These are phyloP conservation scores for Crocuta crocuta DNA, from an alignment of 2,113 vertebrate species.

Conservation along the genomic window DNA sequence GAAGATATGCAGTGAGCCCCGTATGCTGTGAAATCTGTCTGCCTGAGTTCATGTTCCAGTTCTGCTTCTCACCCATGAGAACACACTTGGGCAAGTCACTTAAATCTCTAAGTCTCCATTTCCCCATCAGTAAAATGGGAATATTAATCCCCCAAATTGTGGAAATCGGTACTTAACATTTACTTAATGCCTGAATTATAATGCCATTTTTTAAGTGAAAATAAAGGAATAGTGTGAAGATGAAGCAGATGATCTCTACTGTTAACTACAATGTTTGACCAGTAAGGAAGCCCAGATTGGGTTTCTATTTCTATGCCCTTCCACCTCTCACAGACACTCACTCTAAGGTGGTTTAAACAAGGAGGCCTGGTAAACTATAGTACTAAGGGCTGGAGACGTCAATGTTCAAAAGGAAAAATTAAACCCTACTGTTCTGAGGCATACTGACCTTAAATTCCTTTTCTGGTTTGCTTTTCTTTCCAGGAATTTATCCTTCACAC, in stretches of 20 bases:
- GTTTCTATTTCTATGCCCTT: neutral
- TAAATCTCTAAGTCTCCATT: neutral
- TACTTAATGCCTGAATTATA: neutral
- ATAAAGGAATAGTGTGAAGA: neutral
- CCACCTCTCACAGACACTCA: no score
- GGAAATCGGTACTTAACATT: neutral
- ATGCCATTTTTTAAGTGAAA: neutral
- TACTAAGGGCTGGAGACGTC: neutral
- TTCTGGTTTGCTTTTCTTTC: neutral
- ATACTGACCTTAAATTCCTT: neutral
- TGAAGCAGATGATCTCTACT: neutral
- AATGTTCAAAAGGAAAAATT: neutral
- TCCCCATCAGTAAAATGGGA: neutral
- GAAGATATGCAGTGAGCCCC: accelerated
- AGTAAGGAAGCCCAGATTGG: neutral
- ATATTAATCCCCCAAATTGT: neutral
- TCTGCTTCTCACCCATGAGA: neutral
- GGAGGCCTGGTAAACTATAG: accelerated
- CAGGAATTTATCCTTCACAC: neutral
- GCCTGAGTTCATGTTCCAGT: neutral
- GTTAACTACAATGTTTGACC: neutral
- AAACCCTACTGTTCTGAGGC: neutral
- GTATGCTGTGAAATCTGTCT: accelerated
- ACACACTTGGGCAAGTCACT: neutral
- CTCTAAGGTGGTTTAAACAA: neutral